Base-by-base conservation (phyloP, 2,888 invertebrate genomes). In the Hofmannophila pseudospretella region DNA sequence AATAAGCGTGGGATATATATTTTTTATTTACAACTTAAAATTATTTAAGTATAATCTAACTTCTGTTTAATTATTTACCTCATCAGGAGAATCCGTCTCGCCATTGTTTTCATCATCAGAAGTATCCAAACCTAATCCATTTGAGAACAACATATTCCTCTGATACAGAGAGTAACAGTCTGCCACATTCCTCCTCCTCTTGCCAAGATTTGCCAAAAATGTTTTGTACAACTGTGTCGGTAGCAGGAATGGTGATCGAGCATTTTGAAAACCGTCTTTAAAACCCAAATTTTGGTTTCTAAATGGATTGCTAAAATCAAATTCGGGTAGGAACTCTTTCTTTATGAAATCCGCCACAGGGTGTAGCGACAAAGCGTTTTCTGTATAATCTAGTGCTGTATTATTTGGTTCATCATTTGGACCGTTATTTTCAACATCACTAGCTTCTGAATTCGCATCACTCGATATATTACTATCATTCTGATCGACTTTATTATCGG, bases 211-310 rank as follows among this genome's bases (percentile, higher is more conserved):
- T 7, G 94, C 94, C 60, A 94, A 76, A 44, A 94, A 88, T 57
- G 91, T 94, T 74, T 94, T 94, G 66, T 94, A 94, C 54, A 94
- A 85, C 62, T 94, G 94, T 38, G 93, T 91, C 7, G 94, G 94
- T 44, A 94, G 80, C 34, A 94, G 71, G 56, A 92, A 92, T 9
- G 89, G 88, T 0, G 88, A 75, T 34, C 76, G 56, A 1, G 60
- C 42, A 41, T 66, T 76, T 36, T 77, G 75, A 35, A 81, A 77
- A 0, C 75, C 70, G 62, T 85, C 76, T 44, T 86, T 86, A 33
- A 84, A 86, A 0, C 58, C 51, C 10, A 85, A 49, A 51, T 69
- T 80, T 36, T 84, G 84, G 44, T 73, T 80, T 44, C 84, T 60
- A 55, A 86, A 85, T 1, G 84, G 80, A 57, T 84, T 86, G 3